These are phyloP conservation scores for Phengaris arion DNA, from an alignment of 2,888 invertebrate genomes.

Conservation along the genomic window DNA sequence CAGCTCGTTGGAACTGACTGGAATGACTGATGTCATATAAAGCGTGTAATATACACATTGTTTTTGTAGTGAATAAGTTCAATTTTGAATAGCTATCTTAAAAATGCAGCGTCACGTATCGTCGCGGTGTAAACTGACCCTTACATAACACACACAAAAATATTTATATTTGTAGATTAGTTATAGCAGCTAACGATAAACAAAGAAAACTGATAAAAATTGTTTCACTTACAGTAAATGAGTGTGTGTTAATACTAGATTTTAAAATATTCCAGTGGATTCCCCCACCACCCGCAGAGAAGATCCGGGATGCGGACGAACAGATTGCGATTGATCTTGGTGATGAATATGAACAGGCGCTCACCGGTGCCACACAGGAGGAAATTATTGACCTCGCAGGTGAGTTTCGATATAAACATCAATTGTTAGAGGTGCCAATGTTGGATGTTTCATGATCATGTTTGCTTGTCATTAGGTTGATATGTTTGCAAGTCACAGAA, in stretches of 20 bases:
- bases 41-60: no score
- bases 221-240: background rate
- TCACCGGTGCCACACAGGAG: constrained; percentile 92
- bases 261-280: constrained; percentile 82
- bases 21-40: no score
- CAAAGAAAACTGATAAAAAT: no score
- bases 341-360: constrained; percentile 95
- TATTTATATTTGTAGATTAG: no score
- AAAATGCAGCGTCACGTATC: no score
- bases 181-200: no score
- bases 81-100: no score
- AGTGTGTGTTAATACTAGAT: background rate
- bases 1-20: no score
- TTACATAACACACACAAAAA: no score
- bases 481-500: background rate
- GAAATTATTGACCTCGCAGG: constrained; percentile 99
- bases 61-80: no score
- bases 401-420: constrained; percentile 51
- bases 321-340: constrained; percentile 96
- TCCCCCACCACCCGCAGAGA: constrained; percentile 85
- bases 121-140: no score
- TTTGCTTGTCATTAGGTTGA: background rate
- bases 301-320: constrained; percentile 91
- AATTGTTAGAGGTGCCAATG: background rate
- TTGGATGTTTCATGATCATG: background rate